Evolutionary conservation across 1,140 invertebrate genomes (phyloP).

Genomic region (Kradibia gibbosae): DNA sequence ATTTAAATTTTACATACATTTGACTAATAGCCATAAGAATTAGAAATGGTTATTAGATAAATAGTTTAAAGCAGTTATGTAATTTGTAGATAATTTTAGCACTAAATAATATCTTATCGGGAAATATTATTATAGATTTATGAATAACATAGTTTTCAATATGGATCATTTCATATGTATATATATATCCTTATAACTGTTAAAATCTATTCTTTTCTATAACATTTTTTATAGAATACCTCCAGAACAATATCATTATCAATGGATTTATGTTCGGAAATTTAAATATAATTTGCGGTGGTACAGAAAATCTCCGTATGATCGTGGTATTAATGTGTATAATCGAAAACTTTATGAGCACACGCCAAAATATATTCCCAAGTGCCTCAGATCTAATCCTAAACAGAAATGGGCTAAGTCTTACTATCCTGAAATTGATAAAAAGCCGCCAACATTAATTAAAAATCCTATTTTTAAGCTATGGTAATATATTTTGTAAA

Average conservation of each 20-base stretch:
- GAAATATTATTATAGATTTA: no score
- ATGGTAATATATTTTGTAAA: background rate
- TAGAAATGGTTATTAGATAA: background rate
- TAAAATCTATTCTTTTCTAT: background rate
- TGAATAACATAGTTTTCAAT: background rate
- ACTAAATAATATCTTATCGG: background rate
- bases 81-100: background rate
- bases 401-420: constrained; percentile 75
- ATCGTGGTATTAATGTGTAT: constrained; percentile 75
- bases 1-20: no score
- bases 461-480: background rate
- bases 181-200: background rate
- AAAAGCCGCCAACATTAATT: background rate
- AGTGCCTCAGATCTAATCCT: constrained; percentile 71
- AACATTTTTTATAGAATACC: constrained; percentile 62
- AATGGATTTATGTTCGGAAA: constrained; percentile 83
- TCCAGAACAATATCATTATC: constrained; percentile 84
- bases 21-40: no score
- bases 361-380: constrained; percentile 79
- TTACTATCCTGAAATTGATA: constrained; percentile 73
- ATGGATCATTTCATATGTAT: background rate
- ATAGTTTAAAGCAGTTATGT: background rate
- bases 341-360: constrained; percentile 78
- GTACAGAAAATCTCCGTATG: constrained; percentile 79
- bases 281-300: constrained; percentile 79